These are phyloP conservation scores for Platysteira castanea DNA, from an alignment of 2,113 vertebrate species.

Conservation along the genomic window DNA sequence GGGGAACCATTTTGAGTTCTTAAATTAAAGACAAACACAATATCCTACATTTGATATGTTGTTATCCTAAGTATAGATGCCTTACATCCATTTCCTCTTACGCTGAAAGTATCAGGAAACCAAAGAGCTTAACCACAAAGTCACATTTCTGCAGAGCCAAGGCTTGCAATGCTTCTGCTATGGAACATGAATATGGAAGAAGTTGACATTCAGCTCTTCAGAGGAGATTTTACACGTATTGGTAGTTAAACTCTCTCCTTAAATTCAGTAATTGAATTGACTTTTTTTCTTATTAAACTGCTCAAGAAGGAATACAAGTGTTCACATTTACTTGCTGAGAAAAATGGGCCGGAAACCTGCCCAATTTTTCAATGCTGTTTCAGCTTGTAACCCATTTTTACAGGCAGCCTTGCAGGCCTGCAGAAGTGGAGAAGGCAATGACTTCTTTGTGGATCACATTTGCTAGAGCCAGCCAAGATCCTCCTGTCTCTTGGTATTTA, in stretches of 20 bases:
- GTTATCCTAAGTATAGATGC: neutral
- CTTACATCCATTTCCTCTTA: neutral
- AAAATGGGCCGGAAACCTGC: neutral
- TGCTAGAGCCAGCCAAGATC: neutral
- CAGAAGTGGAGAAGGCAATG: neutral
- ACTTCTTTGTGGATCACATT: neutral
- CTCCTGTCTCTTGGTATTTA: neutral
- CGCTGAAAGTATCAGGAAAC: neutral
- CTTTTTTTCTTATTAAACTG: neutral
- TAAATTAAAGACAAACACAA: conserved; percentile 8
- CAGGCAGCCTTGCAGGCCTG: neutral
- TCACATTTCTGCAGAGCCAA: neutral
- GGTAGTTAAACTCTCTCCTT: neutral
- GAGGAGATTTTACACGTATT: neutral
- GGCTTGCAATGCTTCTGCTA: neutral
- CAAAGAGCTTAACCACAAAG: neutral
- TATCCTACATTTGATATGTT: neutral
- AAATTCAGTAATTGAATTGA: neutral
- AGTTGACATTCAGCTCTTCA: neutral
- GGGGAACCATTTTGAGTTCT: neutral
- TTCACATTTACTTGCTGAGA: neutral
- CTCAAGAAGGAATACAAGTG: neutral
- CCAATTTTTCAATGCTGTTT: neutral
- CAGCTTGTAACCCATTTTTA: neutral
- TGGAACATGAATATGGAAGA: neutral